These are phyloP conservation scores for Arion vulgaris DNA, from an alignment of 1,140 invertebrate species.

Conservation along the genomic window DNA sequence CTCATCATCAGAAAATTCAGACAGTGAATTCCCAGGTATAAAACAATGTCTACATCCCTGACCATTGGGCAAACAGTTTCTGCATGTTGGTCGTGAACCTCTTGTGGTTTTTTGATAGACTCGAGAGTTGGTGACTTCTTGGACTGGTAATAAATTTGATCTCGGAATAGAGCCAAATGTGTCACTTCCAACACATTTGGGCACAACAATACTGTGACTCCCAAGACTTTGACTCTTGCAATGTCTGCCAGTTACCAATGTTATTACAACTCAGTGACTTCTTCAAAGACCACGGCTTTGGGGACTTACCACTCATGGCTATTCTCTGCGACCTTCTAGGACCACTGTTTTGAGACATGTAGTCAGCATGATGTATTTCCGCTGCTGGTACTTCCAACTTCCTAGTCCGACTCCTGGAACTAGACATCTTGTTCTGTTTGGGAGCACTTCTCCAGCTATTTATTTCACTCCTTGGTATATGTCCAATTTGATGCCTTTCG, in stretches of 20 bases:
- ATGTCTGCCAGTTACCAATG: neutral
- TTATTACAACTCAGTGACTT: slow-evolving; percentile 14
- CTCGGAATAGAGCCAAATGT: neutral
- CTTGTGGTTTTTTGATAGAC: neutral
- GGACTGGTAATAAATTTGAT: neutral
- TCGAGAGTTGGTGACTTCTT: neutral
- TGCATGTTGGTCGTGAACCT: neutral
- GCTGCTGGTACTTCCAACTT: too few relatives aligned
- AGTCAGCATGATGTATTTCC: neutral
- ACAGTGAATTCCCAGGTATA: neutral
- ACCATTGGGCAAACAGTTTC: neutral
- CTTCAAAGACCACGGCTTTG: slow-evolving; percentile 7
- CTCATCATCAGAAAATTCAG: neutral
- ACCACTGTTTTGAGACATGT: neutral
- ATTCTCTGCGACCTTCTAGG: neutral
- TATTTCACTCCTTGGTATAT: neutral
- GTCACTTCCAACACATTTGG: neutral
- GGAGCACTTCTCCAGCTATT: neutral
- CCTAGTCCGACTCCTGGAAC: too few relatives aligned
- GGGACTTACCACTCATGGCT: neutral
- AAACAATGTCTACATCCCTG: neutral
- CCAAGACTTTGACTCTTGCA: neutral
- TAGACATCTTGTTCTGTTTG: neutral
- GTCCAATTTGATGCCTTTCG: neutral
- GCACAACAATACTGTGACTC: neutral